Base-by-base conservation (phyloP, 1,140 invertebrate genomes). In the Anoplophora glabripennis region DNA sequence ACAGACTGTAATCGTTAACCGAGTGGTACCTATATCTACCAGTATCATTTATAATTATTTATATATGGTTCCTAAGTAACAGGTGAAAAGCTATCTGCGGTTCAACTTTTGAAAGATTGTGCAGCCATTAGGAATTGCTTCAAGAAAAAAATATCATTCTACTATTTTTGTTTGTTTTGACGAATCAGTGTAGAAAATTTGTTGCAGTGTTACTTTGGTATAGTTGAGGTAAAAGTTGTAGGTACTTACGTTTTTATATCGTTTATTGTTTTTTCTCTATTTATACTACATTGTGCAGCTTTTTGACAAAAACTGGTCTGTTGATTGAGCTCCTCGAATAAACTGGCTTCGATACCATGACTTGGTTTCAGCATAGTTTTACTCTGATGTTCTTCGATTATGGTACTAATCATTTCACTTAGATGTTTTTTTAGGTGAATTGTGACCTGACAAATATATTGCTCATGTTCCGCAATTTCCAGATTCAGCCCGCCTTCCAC, bases 301-400 rank as follows among this genome's bases (percentile, higher is more conserved):
- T 82, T 82, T 66, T 86, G 83, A 62, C 84, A 85, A 69, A 85
- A 86, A 35, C 76, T 72, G 3, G 82, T 79, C 64, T 89, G 87
- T 45, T 86, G 84, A 64, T 82, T 84, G 37, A 88, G 75, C 55
- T 92, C 87, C 53, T 88, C 84, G 65, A 85, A 86, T 28, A 90
- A 71, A 7, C 63, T 57, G 5, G 72, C 68, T 47, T 78, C 77
- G 18, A 81, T 78, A 7, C 81, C 79, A 61, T 78, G 78, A 54
- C 72, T 76, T 4, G 79, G 74, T 64, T 74, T 76, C 52, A 78
- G 66, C 51, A 77, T 64, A 14, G 61, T 68, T 66, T 76, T 74
- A 17, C 53, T 67, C 44, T 68, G 68, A 62, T 76, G 70, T 65
- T 86, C 83, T 46, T 86, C 81, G 18, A 84, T 79, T 37, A 88